Evolutionary conservation across 1,140 invertebrate genomes (phyloP), one percentile per base, ranked within the genome.

Genomic region (Macrobrachium rosenbergii): DNA sequence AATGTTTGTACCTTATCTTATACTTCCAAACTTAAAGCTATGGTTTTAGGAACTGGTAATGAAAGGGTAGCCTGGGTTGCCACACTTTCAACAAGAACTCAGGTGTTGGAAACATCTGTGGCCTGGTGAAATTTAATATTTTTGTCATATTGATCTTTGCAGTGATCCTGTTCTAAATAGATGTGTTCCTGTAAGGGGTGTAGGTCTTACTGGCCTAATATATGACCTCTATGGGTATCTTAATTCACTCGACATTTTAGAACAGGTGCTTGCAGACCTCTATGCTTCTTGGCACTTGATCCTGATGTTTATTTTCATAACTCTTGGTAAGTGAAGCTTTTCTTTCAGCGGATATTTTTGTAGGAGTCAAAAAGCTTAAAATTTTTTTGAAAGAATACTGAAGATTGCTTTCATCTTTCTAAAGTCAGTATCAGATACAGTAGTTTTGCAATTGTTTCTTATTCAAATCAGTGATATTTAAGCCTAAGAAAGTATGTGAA

Each of bases 161-260:
- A 87, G 85, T 43, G 72, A 87, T 12, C 78, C 85, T 10, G 85
- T 87, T 10, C n/a, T 87, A 52, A 87, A 87, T 21, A 78, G 85
- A 11, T 87, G 85, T 81, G 85, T 87, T 7, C 85, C 85, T 7
- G 10, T 81, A 37, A 81, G 75, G 52, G 85, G 85, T 14, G 85
- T 81, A 73, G 85, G 85, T 3, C 77, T 72, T 8, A 28, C 23
- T 45, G 85, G 85, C 14, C 17, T 87, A 17, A 28, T 87, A 67
- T 87, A 87, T 69, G 81, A 87, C 72, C 85, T 87, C 12, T 87
- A 87, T 76, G 85, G 78, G 8, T 87, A 87, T 72, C 85, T 87
- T 37, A 87, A 87, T 58, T 80, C 85, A 37, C 75, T 87, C 69
- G 85, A 87, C 52, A 75, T 81, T 19, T 28, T 87, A 67, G 85